These are phyloP conservation scores for Tiliacea citrago DNA, from an alignment of 2,888 invertebrate genomes.

Conservation along the genomic window DNA sequence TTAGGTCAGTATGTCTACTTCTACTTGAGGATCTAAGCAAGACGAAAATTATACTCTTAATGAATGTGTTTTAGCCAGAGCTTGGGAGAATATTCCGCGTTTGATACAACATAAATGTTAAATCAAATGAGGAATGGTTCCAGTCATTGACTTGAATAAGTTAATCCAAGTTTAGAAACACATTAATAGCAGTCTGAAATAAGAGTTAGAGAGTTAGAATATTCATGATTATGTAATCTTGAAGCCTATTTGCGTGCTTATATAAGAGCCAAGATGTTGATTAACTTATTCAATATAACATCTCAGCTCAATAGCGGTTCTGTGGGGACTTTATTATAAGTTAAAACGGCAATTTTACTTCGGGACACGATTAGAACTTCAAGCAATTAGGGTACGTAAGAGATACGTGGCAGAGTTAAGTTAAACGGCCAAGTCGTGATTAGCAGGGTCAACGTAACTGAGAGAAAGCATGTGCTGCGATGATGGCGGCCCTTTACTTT, in stretches of 20 bases:
- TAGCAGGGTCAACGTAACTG: constrained; percentile 77
- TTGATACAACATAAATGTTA: constrained; percentile 7
- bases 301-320: constrained; percentile 3
- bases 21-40: constrained; percentile 39
- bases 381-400: constrained; percentile 7
- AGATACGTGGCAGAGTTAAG: constrained; percentile 28
- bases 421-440: constrained; percentile 62
- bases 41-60: not conserved
- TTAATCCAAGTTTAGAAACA: constrained; percentile 31
- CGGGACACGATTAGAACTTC: not conserved
- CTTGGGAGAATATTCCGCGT: not conserved
- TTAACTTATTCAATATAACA: constrained; percentile 20
- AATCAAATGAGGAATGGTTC: constrained; percentile 38
- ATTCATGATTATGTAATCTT: constrained; percentile 25
- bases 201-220: constrained; percentile 9
- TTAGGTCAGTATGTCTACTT: constrained; percentile 71
- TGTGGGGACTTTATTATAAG: not conserved
- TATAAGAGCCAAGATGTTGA: constrained; percentile 11
- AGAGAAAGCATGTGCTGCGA: constrained; percentile 80
- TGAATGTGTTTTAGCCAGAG: constrained; percentile 6
- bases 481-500: constrained; percentile 85
- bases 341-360: constrained; percentile 10
- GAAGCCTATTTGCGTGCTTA: constrained; percentile 6
- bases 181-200: constrained; percentile 14
- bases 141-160: constrained; percentile 19